A percentile compares a stretch with the other conserved stretches of the same genome.
Conservation (phyloP, 2,113 vertebrate genomes). For the Cygnus atratus region DNA sequence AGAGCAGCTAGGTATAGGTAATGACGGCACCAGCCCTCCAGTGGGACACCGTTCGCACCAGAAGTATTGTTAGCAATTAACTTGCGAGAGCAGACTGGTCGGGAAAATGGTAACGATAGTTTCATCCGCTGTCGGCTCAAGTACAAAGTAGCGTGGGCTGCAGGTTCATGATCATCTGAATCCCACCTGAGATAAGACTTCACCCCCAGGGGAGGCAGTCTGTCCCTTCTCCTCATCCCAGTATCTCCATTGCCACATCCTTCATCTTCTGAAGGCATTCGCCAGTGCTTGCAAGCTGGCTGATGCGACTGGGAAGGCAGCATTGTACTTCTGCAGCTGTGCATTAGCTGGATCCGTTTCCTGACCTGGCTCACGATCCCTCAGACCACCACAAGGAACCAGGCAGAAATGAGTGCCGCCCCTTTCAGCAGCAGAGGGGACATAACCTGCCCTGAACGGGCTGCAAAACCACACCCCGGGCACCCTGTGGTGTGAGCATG, state of each 20-base stretch:
- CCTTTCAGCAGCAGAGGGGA: neutral
- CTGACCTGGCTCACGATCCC: neutral
- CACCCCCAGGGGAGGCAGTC: no score
- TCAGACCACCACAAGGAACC: accelerated
- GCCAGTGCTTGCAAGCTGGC: neutral
- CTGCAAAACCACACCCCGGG: neutral
- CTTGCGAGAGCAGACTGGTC: neutral
- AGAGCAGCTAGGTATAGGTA: neutral
- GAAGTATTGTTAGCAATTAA: neutral
- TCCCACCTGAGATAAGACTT: accelerated
- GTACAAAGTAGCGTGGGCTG: neutral
- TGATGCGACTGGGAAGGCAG: neutral
- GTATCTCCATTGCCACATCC: neutral
- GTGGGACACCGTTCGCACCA: neutral
- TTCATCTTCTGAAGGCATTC: neutral
- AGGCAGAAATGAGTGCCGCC: neutral
- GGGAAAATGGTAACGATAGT: neutral
- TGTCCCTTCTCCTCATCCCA: neutral
- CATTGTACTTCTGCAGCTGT: neutral
- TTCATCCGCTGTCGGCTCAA: neutral
- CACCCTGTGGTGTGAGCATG: neutral
- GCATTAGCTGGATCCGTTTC: neutral
- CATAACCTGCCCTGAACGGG: neutral
- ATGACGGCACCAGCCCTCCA: neutral
- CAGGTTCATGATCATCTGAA: neutral